phyloP scores from a whole-genome alignment of 2,888 invertebrate species.

The Conchocele bisecta region DNA sequence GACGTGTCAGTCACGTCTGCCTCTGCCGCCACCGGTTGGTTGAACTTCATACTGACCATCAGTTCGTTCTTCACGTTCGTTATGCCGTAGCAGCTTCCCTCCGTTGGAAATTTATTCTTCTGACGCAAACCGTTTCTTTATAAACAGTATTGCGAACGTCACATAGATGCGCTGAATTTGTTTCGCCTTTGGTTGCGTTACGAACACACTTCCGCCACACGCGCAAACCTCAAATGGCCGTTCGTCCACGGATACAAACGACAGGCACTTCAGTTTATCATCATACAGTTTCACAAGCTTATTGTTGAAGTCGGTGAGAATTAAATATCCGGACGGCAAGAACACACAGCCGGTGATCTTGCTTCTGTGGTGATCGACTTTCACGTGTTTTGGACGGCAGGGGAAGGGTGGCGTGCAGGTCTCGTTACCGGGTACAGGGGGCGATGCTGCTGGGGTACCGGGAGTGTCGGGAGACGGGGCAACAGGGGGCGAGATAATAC shows the following conservation, averaged over 20 bases:
- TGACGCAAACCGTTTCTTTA: conserved; percentile 38
- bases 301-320: conserved; percentile 44
- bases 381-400: no score
- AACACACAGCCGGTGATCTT: conserved; percentile 51
- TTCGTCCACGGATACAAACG: conserved; percentile 28
- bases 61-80: conserved; percentile 39
- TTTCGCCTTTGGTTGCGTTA: conserved; percentile 41
- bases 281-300: conserved; percentile 49
- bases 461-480: no score
- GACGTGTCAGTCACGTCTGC: conserved; percentile 38
- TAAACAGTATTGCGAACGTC: conserved; percentile 40
- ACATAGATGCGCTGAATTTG: conserved; percentile 39
- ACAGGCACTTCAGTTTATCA: conserved; percentile 42
- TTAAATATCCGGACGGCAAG: conserved; percentile 43
- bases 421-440: no score
- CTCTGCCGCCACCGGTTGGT: conserved; percentile 14
- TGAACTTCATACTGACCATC: conserved; percentile 46
- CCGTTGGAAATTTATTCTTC: conserved; percentile 39
- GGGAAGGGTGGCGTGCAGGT: no score
- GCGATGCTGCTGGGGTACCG: no score
- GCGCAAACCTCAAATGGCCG: conserved; percentile 49
- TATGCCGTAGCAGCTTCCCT: conserved; percentile 50
- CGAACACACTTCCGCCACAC: conserved; percentile 24
- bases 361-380: conserved; percentile 35
- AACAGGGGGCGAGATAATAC: no score